These are phyloP conservation scores for Melanocharis versteri DNA, from an alignment of 2,113 vertebrate species.

Conservation along the genomic window DNA sequence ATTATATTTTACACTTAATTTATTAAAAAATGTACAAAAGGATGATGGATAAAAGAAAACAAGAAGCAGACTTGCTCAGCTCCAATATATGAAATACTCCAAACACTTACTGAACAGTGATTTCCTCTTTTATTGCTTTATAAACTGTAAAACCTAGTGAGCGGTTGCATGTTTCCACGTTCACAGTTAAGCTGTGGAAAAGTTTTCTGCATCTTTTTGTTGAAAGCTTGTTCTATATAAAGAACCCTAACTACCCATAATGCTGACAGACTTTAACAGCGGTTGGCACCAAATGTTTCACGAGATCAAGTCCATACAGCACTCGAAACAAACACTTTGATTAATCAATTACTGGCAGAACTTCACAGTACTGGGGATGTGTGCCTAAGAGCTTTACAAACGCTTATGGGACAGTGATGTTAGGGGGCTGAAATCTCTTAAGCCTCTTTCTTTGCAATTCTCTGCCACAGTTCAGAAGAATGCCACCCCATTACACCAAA, in stretches of 20 bases:
- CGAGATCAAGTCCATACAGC: background rate
- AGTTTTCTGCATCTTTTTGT: background rate
- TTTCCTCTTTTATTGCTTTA: background rate
- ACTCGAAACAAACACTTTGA: conserved; percentile 40
- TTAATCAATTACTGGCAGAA: conserved; percentile 47
- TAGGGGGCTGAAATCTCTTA: conserved; percentile 60
- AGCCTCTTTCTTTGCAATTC: conserved; percentile 67
- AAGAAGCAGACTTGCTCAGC: background rate
- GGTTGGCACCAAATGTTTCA: background rate
- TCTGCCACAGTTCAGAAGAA: conserved; percentile 68
- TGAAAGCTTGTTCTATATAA: background rate
- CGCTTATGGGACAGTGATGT: conserved; percentile 4
- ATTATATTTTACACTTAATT: background rate
- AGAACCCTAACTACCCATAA: background rate
- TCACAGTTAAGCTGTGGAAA: background rate
- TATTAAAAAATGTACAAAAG: background rate
- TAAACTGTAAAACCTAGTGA: background rate
- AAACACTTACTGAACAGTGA: background rate
- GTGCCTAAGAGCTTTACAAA: conserved; percentile 38
- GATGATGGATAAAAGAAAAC: background rate
- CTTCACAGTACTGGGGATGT: conserved; percentile 3
- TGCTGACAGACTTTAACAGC: background rate
- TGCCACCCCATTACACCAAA: conserved; percentile 59
- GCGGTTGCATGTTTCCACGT: accelerated
- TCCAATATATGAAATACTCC: background rate